Base-by-base conservation (phyloP, 1,140 invertebrate species). In the Batillaria attramentaria region DNA sequence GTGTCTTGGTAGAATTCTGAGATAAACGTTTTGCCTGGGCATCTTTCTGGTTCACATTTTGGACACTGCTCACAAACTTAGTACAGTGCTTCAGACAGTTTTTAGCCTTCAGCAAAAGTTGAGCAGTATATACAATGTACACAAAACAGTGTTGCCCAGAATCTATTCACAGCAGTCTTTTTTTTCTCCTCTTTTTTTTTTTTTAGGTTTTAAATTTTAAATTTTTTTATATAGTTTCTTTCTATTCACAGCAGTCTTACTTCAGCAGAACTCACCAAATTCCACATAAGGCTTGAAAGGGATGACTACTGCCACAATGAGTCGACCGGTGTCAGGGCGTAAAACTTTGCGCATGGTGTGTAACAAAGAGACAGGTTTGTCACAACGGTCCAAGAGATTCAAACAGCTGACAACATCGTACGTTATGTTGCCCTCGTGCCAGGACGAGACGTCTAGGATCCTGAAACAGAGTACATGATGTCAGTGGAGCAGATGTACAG, bases 231-330 rank as follows among this genome's bases (percentile, higher is more conserved):
- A 72, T 33, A n/a, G n/a, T 43, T 72, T 2, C 3, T 42, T n/a
- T 75, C 18, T 39, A 24, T 13, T 24, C 35, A 77, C 24, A 2
- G n/a, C 24, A 42, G 42, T 6, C 20, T 42, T 0, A 76, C 16
- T 31, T 50, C 10, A 50, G 24, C 10, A 24, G 46, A 24, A 50
- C 18, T 72, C 72, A 88, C 88, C 83, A 84, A 93, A 94, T 92
- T 99, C 97, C 0, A 98, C 97, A 89, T 97, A 98, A 16, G 96
- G 95, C 81, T 93, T 94, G 89, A 97, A 96, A 20, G 97, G 97
- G 54, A 98, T 91, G 0, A 98, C 97, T 0, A 98, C 90, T 0
- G 97, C 96, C 0, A 98, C 89, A 20, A 98, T 85, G 0, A 97
- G 91, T 6, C 93, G 90, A 5, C 96, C 96, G 66, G 92, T 92